A percentile compares a stretch with the other conserved stretches of the same genome.
Evolutionary conservation across 2,888 invertebrate species (phyloP).

Genomic region (Drosophila suboccidentalis): DNA sequence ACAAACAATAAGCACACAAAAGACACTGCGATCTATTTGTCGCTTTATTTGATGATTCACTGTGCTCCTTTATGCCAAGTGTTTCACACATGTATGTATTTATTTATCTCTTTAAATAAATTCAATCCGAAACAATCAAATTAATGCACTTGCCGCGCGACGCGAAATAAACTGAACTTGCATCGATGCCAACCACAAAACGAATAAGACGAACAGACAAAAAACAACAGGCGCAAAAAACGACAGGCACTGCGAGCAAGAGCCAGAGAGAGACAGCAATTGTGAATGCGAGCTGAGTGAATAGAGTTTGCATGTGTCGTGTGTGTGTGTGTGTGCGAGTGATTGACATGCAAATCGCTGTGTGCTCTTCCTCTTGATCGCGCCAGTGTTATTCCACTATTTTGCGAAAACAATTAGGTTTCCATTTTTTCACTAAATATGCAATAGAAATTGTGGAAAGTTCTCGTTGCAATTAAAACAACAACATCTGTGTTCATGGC

Average conservation of each 20-base stretch:
- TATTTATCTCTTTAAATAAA: constrained; percentile 22
- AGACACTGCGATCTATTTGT: constrained; percentile 7
- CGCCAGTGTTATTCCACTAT: constrained; percentile 26
- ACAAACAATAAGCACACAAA: constrained; percentile 11
- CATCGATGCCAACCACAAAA: constrained; percentile 51
- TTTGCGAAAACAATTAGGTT: constrained; percentile 14
- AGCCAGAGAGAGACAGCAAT: constrained; percentile 1
- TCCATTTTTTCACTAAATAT: constrained; percentile 24
- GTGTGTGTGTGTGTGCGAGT: constrained; percentile 14
- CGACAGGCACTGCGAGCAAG: constrained; percentile 19
- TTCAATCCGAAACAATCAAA: constrained; percentile 31
- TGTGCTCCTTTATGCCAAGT: constrained; percentile 2
- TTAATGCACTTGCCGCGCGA: constrained; percentile 38
- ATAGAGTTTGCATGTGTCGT: constrained; percentile 1
- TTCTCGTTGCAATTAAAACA: constrained; percentile 12
- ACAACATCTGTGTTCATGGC: constrained; percentile 17
- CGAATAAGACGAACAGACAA: constrained; percentile 50
- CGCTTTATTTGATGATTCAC: not conserved
- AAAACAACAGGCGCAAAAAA: constrained; percentile 43
- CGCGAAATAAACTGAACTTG: constrained; percentile 48
- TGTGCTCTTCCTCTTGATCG: constrained; percentile 35
- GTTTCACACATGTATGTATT: constrained; percentile 2
- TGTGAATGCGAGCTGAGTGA: not conserved
- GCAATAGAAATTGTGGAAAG: constrained; percentile 35
- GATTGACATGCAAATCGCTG: constrained; percentile 49